phyloP scores from a whole-genome alignment of 1,140 invertebrate genomes.

The Heliothis subflexa region DNA sequence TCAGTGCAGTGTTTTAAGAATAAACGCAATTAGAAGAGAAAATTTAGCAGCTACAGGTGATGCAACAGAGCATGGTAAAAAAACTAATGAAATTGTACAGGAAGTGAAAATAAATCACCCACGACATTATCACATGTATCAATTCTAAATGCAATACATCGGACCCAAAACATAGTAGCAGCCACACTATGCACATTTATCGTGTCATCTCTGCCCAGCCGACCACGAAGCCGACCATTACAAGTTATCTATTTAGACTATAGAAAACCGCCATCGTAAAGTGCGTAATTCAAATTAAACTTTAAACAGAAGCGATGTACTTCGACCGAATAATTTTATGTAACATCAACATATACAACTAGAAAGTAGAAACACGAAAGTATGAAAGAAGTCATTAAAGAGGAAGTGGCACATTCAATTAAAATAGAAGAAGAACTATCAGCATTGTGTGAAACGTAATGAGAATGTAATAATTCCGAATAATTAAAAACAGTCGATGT shows the following conservation, averaged over 20 bases:
- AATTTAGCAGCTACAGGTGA: no score
- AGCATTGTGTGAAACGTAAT: conserved; percentile 72
- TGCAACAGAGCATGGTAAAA: no score
- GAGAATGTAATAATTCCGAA: conserved; percentile 70
- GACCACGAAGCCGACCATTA: conserved; percentile 28
- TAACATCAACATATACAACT: no score
- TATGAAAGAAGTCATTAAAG: conserved; percentile 41
- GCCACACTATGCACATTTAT: conserved; percentile 24
- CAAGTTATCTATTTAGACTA: conserved; percentile 32
- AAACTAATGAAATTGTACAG: no score
- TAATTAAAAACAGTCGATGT: conserved; percentile 75
- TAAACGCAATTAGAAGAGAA: conserved; percentile 28
- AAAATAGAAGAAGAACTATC: conserved; percentile 43
- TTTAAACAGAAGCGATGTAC: conserved; percentile 37
- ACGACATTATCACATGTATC: conserved; percentile 1
- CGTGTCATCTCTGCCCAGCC: conserved; percentile 33
- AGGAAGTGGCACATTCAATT: conserved; percentile 45
- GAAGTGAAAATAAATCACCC: not conserved
- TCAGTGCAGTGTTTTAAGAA: conserved; percentile 43
- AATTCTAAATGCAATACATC: conserved; percentile 1
- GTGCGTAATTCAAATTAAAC: conserved; percentile 44
- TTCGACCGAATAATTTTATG: conserved; percentile 66
- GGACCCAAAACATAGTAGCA: conserved; percentile 36
- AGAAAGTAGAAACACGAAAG: conserved; percentile 66
- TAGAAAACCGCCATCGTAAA: conserved; percentile 40